Evolutionary conservation across 1,140 invertebrate species (phyloP).

Genomic region (Dendroctonus ponderosae): DNA sequence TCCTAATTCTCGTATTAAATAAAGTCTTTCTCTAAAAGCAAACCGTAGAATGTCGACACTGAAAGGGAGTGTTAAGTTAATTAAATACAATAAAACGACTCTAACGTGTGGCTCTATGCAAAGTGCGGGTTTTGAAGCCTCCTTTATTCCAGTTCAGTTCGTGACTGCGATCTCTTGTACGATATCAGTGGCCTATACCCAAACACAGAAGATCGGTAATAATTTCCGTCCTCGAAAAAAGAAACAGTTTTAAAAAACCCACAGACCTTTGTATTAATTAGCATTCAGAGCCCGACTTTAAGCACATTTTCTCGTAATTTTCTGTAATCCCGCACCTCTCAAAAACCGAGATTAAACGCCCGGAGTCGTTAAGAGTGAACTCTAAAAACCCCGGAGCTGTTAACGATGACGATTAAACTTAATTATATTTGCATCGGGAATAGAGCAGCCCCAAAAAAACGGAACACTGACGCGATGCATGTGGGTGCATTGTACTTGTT

Average conservation of each 20-base stretch:
- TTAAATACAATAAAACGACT: no score
- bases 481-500: no score
- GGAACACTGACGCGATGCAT: no score
- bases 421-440: constrained; percentile 32
- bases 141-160: no score
- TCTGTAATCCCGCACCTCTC: constrained; percentile 28
- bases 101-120: no score
- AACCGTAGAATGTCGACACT: no score
- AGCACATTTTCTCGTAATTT: constrained; percentile 36
- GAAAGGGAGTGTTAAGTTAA: no score
- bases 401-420: constrained; percentile 33
- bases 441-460: constrained; percentile 15
- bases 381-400: constrained; percentile 20
- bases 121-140: no score
- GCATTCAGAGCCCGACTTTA: constrained; percentile 30
- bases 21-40: no score
- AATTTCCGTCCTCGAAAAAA: constrained; percentile 13
- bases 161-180: no score
- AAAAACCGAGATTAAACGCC: constrained; percentile 30
- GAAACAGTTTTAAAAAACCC: constrained; percentile 14
- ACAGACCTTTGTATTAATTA: constrained; percentile 32
- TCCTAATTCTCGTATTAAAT: no score
- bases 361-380: constrained; percentile 26
- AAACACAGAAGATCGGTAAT: constrained; percentile 13
- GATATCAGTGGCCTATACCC: neutral